phyloP scores from a whole-genome alignment of 2,797 vertebrate species.

The Arctocebus calabarensis region DNA sequence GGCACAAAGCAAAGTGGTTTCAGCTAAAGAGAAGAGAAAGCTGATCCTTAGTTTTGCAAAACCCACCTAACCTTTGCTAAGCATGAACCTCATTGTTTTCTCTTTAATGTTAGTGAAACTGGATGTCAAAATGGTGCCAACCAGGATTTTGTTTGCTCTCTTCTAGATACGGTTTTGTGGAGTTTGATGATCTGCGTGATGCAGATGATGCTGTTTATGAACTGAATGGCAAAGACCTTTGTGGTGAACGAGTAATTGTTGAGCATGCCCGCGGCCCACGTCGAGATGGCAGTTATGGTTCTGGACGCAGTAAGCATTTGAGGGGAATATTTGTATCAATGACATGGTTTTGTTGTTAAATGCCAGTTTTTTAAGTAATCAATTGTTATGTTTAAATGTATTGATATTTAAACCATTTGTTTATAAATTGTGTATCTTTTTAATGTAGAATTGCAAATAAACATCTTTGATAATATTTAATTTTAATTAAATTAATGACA shows the following conservation, averaged over 20 bases:
- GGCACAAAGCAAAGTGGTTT: conserved; percentile 62
- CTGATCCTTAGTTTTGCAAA: conserved; percentile 74
- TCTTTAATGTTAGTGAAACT: conserved; percentile 67
- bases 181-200: conserved; percentile 97
- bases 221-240: conserved; percentile 97
- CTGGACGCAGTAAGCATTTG: conserved; percentile 94
- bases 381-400: conserved; percentile 72
- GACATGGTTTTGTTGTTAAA: conserved; percentile 78
- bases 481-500: conserved; percentile 84
- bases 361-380: conserved; percentile 60
- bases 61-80: conserved; percentile 77
- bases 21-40: conserved; percentile 57
- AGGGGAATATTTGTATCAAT: conserved; percentile 82
- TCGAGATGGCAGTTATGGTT: conserved; percentile 94
- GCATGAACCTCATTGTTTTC: conserved; percentile 80
- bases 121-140: conserved; percentile 43
- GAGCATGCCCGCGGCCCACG: conserved; percentile 97
- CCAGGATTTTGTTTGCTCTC: conserved; percentile 71
- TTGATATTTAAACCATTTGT: conserved; percentile 81
- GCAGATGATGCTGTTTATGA: conserved; percentile 98
- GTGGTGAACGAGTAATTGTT: conserved; percentile 97
- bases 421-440: conserved; percentile 82
- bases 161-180: conserved; percentile 96
- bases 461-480: conserved; percentile 84
- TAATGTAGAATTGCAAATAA: conserved; percentile 79